Base-by-base conservation (phyloP, 2,797 vertebrate species). In the Fistularia commersonii region DNA sequence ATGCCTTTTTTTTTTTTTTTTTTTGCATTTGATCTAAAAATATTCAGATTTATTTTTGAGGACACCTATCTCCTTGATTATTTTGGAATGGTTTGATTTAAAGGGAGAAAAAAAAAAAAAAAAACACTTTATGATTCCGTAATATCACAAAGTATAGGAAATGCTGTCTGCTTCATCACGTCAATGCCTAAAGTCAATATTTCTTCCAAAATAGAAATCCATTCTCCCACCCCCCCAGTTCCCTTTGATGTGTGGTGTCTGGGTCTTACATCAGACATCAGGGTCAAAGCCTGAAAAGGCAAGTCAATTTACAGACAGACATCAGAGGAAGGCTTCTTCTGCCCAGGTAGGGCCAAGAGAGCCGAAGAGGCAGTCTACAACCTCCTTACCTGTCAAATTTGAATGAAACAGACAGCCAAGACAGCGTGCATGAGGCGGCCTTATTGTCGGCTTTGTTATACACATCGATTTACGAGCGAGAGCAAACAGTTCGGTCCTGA, bases 171-270 rank as follows among this genome's bases (percentile, higher is more conserved):
- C 74, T 72, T 80, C 80, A 88, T 86, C 85, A 83, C 81, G 80
- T 77, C 56, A 75, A 75, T 71, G 84, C 87, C 81, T 82, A 72
- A 79, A 87, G 84, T 89, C 87, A 89, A 89, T 87, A 84, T 86
- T 84, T 86, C 78, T 79, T 87, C 70, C 81, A 85, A 89, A 87
- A 90, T 85, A 88, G 84, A 86, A 89, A 87, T 88, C 77, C 77
- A 81, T 81, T 80, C 80, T 81, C 74, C 80, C 69, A 63, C 77
- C 82, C 73, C 64, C 57, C 23, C 52, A 38, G 61, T 72, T 75
- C 52, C 48, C 88, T 91, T 90, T 91, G 88, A 91, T 87, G 88
- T 91, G 80, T 70, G 82, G 86, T 89, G 88, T 91, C 86, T 90
- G 83, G 83, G 82, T 89, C 87, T 89, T 89, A 89, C 89, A 90